A percentile compares a stretch with the other conserved stretches of the same genome.
These are phyloP conservation scores for Tachystola acroxantha DNA, from an alignment of 2,888 invertebrate species.

Conservation along the genomic window DNA sequence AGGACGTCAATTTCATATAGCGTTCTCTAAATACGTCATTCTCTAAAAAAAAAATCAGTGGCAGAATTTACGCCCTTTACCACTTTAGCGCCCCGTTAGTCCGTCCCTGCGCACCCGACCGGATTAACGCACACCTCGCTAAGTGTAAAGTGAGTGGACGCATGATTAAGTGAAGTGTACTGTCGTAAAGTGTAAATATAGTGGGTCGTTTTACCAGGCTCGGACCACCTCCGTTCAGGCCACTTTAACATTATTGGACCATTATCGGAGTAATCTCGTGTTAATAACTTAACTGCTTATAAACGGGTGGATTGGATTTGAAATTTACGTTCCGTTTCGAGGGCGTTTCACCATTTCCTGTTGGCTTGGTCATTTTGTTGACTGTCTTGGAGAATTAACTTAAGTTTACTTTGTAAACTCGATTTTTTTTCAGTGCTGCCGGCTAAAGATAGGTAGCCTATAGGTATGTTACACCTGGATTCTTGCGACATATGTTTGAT, in stretches of 20 bases:
- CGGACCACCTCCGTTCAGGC: slow-evolving; percentile 6
- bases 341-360: neutral
- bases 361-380: no score
- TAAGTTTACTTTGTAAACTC: no score
- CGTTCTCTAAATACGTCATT: no score
- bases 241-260: slow-evolving; percentile 24
- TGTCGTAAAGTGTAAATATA: slow-evolving; percentile 32
- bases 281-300: slow-evolving; percentile 23
- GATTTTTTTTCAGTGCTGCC: no score
- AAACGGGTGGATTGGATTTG: slow-evolving; percentile 11
- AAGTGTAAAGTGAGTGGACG: slow-evolving; percentile 33
- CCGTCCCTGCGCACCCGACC: slow-evolving; percentile 6
- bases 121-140: slow-evolving; percentile 16
- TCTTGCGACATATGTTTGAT: no score
- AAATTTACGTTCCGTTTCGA: slow-evolving; percentile 17
- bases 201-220: slow-evolving; percentile 13
- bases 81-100: no score
- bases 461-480: no score
- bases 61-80: no score
- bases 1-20: no score
- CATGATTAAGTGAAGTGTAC: slow-evolving; percentile 36
- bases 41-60: no score
- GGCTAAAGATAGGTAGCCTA: no score
- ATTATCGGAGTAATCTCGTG: slow-evolving; percentile 26
- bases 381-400: no score